Evolutionary conservation across 2,888 invertebrate genomes (phyloP), one percentile per base, ranked within the genome.

Genomic region (Dorcus parallelipipedus): DNA sequence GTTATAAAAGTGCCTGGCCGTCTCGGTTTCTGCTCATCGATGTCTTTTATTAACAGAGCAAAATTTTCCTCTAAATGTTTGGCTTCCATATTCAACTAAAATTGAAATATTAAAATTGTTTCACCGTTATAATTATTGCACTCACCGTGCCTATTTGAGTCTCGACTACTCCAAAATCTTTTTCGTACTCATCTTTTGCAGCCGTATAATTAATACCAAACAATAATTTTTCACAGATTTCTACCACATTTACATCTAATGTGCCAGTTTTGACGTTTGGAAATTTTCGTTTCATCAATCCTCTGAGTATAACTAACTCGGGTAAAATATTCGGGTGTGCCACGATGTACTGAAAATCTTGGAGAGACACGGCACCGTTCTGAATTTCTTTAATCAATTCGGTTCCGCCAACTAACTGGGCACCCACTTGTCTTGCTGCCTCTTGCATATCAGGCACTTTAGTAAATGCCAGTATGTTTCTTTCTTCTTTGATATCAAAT

Each of bases 321-420:
- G 90, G 84, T 50, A 93, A 75, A 61, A 94, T 89, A 71, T 89
- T 87, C 0, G 91, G 88, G 79, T 94, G 91, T 0, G 91, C 90
- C 9, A 95, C 79, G 6, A 91, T 73, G 70, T 83, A 87, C 68
- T 91, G 86, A 72, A 86, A 94, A 64, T 94, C 91, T 3, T 81
- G 77, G 2, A 88, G 69, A 56, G 82, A 79, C 3, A 91, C 71
- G 63, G 84, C 81, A n/a, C 91, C 91, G 70, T 81, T 86, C 81
- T 91, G 89, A 65, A 94, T 87, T 64, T 87, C 84, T 76, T 89
- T 91, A 33, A 95, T 84, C 14, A 93, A 71, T 43, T 92, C 91
- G 0, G 80, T 71, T 3, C 90, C 91, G 9, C 93, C 94, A 9
- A 84, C 88, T 5, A 85, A 73, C 0, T 85, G 80, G 0, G 93